Evolutionary conservation across 2,888 invertebrate genomes (phyloP), one percentile per base, ranked within the genome.

Genomic region (Nomada hirtipes): DNA sequence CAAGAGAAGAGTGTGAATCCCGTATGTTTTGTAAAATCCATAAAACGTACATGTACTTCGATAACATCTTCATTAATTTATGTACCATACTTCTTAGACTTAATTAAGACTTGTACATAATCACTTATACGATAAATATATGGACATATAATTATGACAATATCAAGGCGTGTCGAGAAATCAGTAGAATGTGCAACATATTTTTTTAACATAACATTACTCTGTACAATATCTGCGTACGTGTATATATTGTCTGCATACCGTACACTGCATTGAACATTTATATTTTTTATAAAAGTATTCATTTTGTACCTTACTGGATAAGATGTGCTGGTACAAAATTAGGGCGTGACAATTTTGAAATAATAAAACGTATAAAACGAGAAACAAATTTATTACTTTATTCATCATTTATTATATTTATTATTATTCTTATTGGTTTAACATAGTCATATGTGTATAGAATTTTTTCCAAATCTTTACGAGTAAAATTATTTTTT

Each of bases 261-360:
- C 23, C 52, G 65, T 78, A 64, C 55, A 72, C 57, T 55, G 42
- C 70, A 57, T 57, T 70, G 77, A 86, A 86, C 84, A 89, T 91
- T 91, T 91, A 90, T 92, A 92, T 92, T 92, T 92, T 91, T 92
- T 92, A 90, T 91, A 92, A 91, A 89, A 89, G 72, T 91, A 91
- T 92, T 91, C 91, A 91, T 89, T 91, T 88, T 89, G 83, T 92
- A 90, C 82, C 87, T 74, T 68, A 79, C 47, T n/a, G 47, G 20
- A 70, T 26, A 70, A 36, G 18, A 42, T 78, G 53, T 69, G 44
- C 26, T 70, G 52, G 65, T 86, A 64, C 70, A 82, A 65, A 85
- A 57, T 68, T 55, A 63, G 47, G 29, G 20, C 29, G 13, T n/a
- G 10, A 59, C 4, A 29, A 57, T 50, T 42, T 18, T 42, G 42